Evolutionary conservation across 2,113 vertebrate genomes (phyloP).

Genomic region (Pituophis catenifer): DNA sequence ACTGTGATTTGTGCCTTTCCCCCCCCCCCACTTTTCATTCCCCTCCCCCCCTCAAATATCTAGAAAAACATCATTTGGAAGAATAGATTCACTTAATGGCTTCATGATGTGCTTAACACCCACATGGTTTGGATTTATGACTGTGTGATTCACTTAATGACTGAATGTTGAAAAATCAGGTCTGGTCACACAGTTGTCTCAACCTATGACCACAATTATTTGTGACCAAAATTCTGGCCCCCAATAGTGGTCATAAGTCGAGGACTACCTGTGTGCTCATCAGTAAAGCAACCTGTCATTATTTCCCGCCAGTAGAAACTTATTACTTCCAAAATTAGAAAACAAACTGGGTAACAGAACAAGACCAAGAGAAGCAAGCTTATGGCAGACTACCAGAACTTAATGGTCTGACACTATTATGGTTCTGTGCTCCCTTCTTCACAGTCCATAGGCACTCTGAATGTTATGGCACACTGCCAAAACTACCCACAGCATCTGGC

Average conservation of each 20-base stretch:
- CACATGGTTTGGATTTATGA: background rate
- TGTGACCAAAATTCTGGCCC: background rate
- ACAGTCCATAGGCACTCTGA: background rate
- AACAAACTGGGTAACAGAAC: slow-evolving; percentile 2
- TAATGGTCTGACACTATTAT: background rate
- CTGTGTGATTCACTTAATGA: background rate
- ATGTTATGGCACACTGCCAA: background rate
- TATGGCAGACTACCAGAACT: slow-evolving; percentile 15
- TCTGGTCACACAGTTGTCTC: background rate
- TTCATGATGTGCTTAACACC: background rate
- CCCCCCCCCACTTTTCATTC: background rate
- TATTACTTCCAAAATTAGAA: slow-evolving; percentile 19
- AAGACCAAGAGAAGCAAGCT: slow-evolving; percentile 20
- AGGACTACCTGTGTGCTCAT: background rate
- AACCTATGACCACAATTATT: background rate
- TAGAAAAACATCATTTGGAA: background rate
- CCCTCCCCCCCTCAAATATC: background rate
- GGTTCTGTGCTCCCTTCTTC: background rate
- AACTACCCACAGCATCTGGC: background rate
- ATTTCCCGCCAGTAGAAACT: background rate
- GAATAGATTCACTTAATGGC: background rate
- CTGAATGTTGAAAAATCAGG: background rate
- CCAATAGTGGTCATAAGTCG: background rate
- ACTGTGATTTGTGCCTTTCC: background rate
- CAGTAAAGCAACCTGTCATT: background rate